phyloP scores from a whole-genome alignment of 2,888 invertebrate species.

The Zootermopsis nevadensis region DNA sequence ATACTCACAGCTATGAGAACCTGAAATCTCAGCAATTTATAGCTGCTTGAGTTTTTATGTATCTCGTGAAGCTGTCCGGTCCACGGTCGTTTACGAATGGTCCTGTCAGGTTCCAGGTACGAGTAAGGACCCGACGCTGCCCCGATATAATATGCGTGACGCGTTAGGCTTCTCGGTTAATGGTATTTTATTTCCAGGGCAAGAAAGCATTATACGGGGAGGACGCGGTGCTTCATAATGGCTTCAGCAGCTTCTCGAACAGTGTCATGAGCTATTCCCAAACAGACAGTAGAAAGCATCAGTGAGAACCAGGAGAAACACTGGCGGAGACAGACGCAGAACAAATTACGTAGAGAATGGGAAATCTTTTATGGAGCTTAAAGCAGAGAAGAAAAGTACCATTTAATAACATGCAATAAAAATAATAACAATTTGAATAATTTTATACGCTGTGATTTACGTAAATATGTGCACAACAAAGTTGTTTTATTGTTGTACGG shows the following conservation, averaged over 20 bases:
- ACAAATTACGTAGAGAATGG: neutral
- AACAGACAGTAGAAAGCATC: constrained; percentile 7
- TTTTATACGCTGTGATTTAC: constrained; percentile 34
- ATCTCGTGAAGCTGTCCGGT: too few relatives aligned
- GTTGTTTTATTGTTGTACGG: neutral
- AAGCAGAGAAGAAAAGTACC: neutral
- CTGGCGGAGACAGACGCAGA: neutral
- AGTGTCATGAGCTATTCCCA: neutral
- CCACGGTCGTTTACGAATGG: too few relatives aligned
- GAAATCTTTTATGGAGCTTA: neutral
- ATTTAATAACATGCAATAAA: too few relatives aligned
- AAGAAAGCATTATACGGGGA: constrained; percentile 35
- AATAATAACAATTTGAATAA: constrained; percentile 6
- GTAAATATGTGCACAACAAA: neutral
- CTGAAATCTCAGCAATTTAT: too few relatives aligned
- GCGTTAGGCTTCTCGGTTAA: too few relatives aligned
- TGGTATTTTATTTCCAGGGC: constrained; percentile 1
- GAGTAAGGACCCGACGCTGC: too few relatives aligned
- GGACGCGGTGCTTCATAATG: neutral
- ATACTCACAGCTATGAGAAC: too few relatives aligned
- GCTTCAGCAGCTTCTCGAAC: neutral
- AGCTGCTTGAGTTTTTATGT: too few relatives aligned
- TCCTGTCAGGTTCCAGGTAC: too few relatives aligned
- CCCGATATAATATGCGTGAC: too few relatives aligned
- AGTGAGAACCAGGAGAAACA: neutral